Base-by-base conservation (phyloP, 2,797 vertebrate species). In the Argyrosomus regius region DNA sequence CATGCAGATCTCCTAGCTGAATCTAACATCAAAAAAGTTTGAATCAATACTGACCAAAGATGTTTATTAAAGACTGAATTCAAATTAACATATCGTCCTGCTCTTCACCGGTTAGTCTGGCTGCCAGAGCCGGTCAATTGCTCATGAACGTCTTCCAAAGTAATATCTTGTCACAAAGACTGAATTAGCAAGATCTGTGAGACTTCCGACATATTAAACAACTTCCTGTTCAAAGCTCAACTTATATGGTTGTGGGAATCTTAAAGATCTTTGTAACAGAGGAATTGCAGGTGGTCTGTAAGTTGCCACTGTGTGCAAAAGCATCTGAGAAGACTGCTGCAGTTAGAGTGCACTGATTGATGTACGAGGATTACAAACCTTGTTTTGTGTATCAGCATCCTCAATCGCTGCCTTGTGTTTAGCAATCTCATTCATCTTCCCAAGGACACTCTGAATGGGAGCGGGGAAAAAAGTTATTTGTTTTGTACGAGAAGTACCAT, bases 371-470 rank as follows among this genome's bases (percentile, higher is more conserved):
- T 16, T 11, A 81, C 91, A 70, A 54, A 98, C 97, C 96, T 98
- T 98, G 94, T 93, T 97, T 89, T 98, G 97, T 31, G 96, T 97
- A 48, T 98, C 97, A 1, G 97, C 97, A 0, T 98, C 97, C 80
- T 98, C 97, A 78, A 97, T 96, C 0, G 97, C 93, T 20, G 96
- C 83, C 92, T 98, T 99, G 92, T 99, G 96, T 91, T 98, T 98
- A 53, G 97, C 97, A 0, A 98, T 97, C 90, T 99, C 98, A 70
- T 98, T 98, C 96, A 98, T 97, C 87, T 98, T 98, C 20, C 97
- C 97, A 73, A 99, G 94, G 78, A 99, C 97, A 61, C 97, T 98
- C 98, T 99, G 78, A 20, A 83, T 49, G 46, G 48, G 20, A 86
- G 31, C 35, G 35, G 35, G 10, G 49, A 17, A 9, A 72, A 20